These are phyloP conservation scores for Dysidea cf. avara DNA, from an alignment of 37 sponge, comb jelly and placozoan species.

Conservation along the genomic window DNA sequence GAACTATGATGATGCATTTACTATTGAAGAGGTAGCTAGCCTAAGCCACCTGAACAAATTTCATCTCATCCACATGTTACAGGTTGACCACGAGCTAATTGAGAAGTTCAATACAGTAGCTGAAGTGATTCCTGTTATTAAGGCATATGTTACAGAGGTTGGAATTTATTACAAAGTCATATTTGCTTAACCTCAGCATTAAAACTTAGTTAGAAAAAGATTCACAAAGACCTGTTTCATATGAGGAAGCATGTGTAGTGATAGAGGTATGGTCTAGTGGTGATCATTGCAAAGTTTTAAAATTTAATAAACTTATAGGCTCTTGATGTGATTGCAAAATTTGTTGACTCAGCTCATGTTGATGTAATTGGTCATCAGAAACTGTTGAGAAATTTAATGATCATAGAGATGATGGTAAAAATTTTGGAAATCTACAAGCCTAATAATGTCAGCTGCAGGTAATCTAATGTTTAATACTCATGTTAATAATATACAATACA, in stretches of 20 bases:
- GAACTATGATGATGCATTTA: constrained; percentile 81
- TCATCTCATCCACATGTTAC: too few species aligned
- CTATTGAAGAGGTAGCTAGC: constrained; percentile 49
- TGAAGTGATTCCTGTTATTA: constrained; percentile 69
- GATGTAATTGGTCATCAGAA: constrained; percentile 63
- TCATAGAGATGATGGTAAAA: constrained; percentile 47
- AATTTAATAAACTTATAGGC: too few species aligned
- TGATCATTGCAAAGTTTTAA: too few species aligned
- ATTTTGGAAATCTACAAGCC: constrained; percentile 27
- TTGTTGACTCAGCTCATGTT: too few species aligned
- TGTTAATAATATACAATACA: too few species aligned
- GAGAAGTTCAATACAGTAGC: constrained; percentile 70
- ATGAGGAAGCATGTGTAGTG: too few species aligned
- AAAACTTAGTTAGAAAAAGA: too few species aligned
- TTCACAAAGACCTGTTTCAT: too few species aligned
- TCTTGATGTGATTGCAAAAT: too few species aligned
- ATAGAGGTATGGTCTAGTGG: too few species aligned
- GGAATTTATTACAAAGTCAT: background rate
- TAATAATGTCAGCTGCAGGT: too few species aligned
- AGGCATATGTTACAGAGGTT: constrained; percentile 40
- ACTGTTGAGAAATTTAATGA: constrained; percentile 67
- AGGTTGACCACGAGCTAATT: constrained; percentile 64
- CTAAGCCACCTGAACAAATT: background rate
- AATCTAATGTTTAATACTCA: too few species aligned
- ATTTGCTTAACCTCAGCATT: background rate